These are phyloP conservation scores for Synanthedon vespiformis DNA, from an alignment of 2,888 invertebrate genomes.

Conservation along the genomic window DNA sequence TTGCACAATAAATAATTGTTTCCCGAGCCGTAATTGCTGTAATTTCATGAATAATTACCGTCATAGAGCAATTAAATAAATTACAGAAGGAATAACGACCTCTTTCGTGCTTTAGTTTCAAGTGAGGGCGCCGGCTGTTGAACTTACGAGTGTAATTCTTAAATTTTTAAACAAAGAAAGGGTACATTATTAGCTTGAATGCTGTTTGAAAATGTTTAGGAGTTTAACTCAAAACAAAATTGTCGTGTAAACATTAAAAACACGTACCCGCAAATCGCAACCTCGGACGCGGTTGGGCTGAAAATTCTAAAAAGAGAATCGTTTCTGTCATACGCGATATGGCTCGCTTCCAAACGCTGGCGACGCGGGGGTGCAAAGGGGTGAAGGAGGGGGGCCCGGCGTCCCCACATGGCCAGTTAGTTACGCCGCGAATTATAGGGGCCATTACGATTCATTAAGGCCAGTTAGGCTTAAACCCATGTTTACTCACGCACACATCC, in stretches of 20 bases:
- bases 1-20: conserved; percentile 70
- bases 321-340: conserved; percentile 65
- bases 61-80: conserved; percentile 71
- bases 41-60: conserved; percentile 71
- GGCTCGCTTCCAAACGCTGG: conserved; percentile 53
- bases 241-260: conserved; percentile 25
- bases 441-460: conserved; percentile 73
- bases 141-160: conserved; percentile 13
- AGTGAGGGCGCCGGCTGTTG: conserved; percentile 58
- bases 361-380: conserved; percentile 21
- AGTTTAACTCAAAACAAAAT: background rate
- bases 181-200: background rate
- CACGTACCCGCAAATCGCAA: conserved; percentile 60
- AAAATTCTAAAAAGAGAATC: conserved; percentile 65
- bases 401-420: conserved; percentile 69
- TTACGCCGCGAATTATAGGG: conserved; percentile 73
- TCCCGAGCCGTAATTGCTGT: conserved; percentile 67
- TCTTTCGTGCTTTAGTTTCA: conserved; percentile 62
- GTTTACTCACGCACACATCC: conserved; percentile 65
- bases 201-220: background rate
- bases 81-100: conserved; percentile 65
- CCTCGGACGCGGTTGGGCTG: conserved; percentile 39
- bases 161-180: background rate
- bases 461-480: conserved; percentile 72
- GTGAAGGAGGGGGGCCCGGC: conserved; percentile 15